phyloP scores from a whole-genome alignment of 1,140 invertebrate genomes.

The Tetramorium alpestre region DNA sequence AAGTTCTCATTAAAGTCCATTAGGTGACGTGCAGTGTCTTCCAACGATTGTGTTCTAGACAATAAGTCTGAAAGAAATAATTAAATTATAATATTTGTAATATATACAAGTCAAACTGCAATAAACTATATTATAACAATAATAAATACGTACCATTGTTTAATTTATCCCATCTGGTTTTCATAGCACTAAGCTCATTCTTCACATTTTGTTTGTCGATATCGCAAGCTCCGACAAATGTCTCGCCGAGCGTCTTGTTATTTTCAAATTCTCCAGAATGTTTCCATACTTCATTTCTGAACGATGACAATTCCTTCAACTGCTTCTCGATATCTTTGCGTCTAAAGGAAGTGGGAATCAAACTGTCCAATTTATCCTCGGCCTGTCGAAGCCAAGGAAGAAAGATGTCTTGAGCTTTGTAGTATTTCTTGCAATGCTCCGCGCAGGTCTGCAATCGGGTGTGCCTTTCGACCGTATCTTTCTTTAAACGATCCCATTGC shows the following conservation, averaged over 20 bases:
- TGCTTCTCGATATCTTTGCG: slow-evolving; percentile 95
- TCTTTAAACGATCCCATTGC: slow-evolving; percentile 95
- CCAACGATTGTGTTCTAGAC: slow-evolving; percentile 91
- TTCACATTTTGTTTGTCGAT: slow-evolving; percentile 96
- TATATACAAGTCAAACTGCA: background rate
- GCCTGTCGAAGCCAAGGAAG: slow-evolving; percentile 94
- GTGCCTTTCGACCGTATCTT: slow-evolving; percentile 93
- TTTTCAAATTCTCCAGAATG: slow-evolving; percentile 97
- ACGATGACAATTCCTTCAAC: slow-evolving; percentile 94
- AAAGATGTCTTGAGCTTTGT: slow-evolving; percentile 93
- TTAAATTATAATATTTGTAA: slow-evolving; percentile 18
- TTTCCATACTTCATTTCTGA: slow-evolving; percentile 97
- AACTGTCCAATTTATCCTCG: slow-evolving; percentile 93
- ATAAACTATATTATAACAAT: background rate
- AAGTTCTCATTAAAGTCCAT: slow-evolving; percentile 94
- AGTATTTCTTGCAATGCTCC: slow-evolving; percentile 97
- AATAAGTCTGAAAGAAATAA: slow-evolving; percentile 82
- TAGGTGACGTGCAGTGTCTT: slow-evolving; percentile 93
- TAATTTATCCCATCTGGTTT: slow-evolving; percentile 95
- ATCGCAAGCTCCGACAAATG: slow-evolving; percentile 94
- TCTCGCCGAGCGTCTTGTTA: slow-evolving; percentile 93
- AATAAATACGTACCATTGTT: slow-evolving; percentile 89
- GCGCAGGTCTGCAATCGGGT: slow-evolving; percentile 94
- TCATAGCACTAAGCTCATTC: slow-evolving; percentile 92
- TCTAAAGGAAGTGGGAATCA: slow-evolving; percentile 93